Conservation (phyloP, 2,888 invertebrate species). For the Anticlea derivata region DNA sequence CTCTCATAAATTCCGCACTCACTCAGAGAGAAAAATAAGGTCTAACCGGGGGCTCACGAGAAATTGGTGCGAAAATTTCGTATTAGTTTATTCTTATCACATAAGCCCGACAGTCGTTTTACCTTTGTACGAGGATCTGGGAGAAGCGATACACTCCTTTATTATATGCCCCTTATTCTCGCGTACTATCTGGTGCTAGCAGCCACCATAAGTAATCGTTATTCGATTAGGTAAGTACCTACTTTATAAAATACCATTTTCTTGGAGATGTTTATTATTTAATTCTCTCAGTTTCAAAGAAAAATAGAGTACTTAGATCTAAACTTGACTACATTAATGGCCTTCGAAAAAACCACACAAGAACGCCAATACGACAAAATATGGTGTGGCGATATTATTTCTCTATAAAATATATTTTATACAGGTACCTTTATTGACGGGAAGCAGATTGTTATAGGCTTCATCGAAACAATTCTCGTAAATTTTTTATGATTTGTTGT, state of each 20-base stretch:
- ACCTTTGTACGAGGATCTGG: slow-evolving; percentile 36
- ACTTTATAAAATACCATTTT: too few relatives aligned
- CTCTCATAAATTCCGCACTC: slow-evolving; percentile 80
- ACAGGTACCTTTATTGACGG: background rate
- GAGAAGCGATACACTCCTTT: slow-evolving; percentile 7
- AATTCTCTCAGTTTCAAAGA: too few relatives aligned
- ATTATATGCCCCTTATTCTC: slow-evolving; percentile 2
- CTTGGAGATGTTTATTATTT: too few relatives aligned
- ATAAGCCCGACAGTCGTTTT: slow-evolving; percentile 49
- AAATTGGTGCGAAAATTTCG: slow-evolving; percentile 75
- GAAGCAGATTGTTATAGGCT: background rate
- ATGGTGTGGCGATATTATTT: slow-evolving; percentile 6
- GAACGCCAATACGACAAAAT: background rate
- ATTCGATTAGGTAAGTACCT: too few relatives aligned
- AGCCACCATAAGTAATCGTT: slow-evolving; percentile 3
- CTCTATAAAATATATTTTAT: slow-evolving; percentile 11
- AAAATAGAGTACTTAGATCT: too few relatives aligned
- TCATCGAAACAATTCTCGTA: slow-evolving; percentile 8
- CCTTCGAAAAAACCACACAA: too few relatives aligned
- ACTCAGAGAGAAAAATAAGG: slow-evolving; percentile 80
- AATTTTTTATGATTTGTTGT: slow-evolving; percentile 17
- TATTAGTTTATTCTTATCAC: slow-evolving; percentile 72
- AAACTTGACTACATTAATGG: too few relatives aligned
- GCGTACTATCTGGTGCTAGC: slow-evolving; percentile 1
- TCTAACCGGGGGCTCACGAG: slow-evolving; percentile 60